These are phyloP conservation scores for Yponomeuta plumbellus DNA, from an alignment of 2,888 invertebrate species.

Conservation along the genomic window DNA sequence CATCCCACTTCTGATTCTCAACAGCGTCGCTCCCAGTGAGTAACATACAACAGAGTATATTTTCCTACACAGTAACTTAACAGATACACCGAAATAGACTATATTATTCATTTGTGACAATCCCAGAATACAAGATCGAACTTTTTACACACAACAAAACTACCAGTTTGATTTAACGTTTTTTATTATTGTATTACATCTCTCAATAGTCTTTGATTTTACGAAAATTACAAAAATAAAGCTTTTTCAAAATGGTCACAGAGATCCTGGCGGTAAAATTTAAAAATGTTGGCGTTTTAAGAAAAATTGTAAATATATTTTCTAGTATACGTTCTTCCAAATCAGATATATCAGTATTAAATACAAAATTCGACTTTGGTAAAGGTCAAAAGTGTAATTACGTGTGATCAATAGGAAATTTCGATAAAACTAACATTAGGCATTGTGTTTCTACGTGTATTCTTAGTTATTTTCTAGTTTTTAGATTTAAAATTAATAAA, in stretches of 20 bases:
- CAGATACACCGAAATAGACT: constrained; percentile 65
- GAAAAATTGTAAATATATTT: constrained; percentile 70
- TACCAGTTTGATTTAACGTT: constrained; percentile 46
- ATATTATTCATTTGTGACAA: constrained; percentile 72
- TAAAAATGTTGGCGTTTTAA: constrained; percentile 60
- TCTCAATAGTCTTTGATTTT: constrained; percentile 30
- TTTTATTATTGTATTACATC: constrained; percentile 20
- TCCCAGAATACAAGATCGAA: constrained; percentile 76
- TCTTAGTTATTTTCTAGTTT: constrained; percentile 56
- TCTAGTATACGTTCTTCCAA: constrained; percentile 69
- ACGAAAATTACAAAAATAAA: constrained; percentile 22
- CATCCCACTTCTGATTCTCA: constrained; percentile 24
- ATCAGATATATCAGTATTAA: constrained; percentile 73
- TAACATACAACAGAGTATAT: constrained; percentile 69
- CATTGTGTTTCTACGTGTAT: constrained; percentile 43
- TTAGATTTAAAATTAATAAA: constrained; percentile 26
- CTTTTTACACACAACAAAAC: constrained; percentile 67
- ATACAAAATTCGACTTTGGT: constrained; percentile 75
- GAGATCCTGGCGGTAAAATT: constrained; percentile 64
- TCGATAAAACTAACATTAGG: constrained; percentile 42
- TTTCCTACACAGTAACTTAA: constrained; percentile 55
- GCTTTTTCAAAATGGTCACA: constrained; percentile 68
- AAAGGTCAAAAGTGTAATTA: constrained; percentile 68
- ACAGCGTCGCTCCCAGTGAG: constrained; percentile 41
- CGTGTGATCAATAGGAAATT: constrained; percentile 71